These are phyloP conservation scores for Dryobates pubescens DNA, from an alignment of 2,797 vertebrate species.

Conservation along the genomic window DNA sequence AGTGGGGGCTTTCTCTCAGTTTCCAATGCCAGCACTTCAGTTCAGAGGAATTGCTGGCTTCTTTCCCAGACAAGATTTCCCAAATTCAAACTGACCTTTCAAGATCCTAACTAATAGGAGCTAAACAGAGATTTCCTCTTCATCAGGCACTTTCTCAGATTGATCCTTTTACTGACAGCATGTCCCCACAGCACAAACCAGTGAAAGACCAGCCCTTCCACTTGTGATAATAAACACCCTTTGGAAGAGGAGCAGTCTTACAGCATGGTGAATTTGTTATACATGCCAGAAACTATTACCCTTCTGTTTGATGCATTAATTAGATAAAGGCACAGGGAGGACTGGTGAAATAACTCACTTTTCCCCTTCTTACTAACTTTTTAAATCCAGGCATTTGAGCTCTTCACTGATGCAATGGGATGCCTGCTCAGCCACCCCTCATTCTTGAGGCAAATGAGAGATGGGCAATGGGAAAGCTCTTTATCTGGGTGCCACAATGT, in stretches of 20 bases:
- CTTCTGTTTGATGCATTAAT: not conserved
- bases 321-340: not conserved
- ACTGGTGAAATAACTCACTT: not conserved
- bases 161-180: conserved; percentile 43
- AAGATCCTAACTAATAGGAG: conserved; percentile 49
- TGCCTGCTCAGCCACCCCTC: not conserved
- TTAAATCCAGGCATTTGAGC: not conserved
- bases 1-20: not conserved
- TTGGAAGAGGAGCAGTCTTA: not conserved
- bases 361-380: not conserved
- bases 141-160: conserved; percentile 12
- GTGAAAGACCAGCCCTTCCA: not conserved
- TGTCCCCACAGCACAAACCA: not conserved
- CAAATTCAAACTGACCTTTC: conserved; percentile 66
- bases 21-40: conserved; percentile 45
- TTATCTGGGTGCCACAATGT: not conserved
- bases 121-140: conserved; percentile 62
- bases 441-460: not conserved
- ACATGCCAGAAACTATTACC: not conserved
- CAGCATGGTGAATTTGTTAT: not conserved
- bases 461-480: not conserved
- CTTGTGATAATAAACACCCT: conserved; percentile 19
- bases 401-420: not conserved
- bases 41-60: conserved; percentile 49
- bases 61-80: conserved; percentile 59